Conservation (phyloP, 2,888 invertebrate species). For the Erebia aethiops region DNA sequence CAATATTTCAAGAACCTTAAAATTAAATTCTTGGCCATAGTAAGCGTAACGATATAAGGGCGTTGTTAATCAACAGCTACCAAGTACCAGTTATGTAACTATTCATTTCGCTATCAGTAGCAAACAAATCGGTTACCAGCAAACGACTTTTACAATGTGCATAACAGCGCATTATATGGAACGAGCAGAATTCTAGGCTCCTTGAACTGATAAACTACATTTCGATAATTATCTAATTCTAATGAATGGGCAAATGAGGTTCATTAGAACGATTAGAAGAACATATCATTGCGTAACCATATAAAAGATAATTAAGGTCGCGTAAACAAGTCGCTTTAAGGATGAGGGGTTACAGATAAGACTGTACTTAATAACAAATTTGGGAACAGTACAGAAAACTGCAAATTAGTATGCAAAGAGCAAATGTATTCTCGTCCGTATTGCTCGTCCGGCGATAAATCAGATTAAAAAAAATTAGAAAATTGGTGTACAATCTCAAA, state of each 20-base stretch:
- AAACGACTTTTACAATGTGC: conserved; percentile 4
- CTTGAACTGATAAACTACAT: conserved; percentile 41
- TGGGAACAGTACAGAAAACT: background rate
- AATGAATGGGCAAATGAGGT: conserved; percentile 47
- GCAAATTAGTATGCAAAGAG: background rate
- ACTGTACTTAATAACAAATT: conserved; percentile 7
- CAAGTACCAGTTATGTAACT: conserved; percentile 51
- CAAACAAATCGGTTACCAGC: conserved; percentile 63
- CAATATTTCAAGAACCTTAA: background rate
- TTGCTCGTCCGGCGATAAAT: background rate
- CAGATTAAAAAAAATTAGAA: background rate
- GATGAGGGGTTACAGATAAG: conserved; percentile 64
- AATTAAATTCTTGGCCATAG: conserved; percentile 1
- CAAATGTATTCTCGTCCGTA: background rate
- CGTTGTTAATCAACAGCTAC: conserved; percentile 54
- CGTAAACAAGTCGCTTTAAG: conserved; percentile 61
- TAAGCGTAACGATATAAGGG: conserved; percentile 49
- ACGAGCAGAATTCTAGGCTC: conserved; percentile 34
- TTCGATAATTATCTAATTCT: conserved; percentile 34
- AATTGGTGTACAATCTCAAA: background rate
- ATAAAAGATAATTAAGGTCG: conserved; percentile 62
- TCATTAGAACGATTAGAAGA: conserved; percentile 45
- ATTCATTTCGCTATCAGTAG: conserved; percentile 47
- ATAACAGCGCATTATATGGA: conserved; percentile 32
- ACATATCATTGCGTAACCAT: conserved; percentile 57